A percentile compares a stretch with the other conserved stretches of the same genome.
Evolutionary conservation across 1,140 invertebrate species (phyloP).

Genomic region (Nebria ingens): DNA sequence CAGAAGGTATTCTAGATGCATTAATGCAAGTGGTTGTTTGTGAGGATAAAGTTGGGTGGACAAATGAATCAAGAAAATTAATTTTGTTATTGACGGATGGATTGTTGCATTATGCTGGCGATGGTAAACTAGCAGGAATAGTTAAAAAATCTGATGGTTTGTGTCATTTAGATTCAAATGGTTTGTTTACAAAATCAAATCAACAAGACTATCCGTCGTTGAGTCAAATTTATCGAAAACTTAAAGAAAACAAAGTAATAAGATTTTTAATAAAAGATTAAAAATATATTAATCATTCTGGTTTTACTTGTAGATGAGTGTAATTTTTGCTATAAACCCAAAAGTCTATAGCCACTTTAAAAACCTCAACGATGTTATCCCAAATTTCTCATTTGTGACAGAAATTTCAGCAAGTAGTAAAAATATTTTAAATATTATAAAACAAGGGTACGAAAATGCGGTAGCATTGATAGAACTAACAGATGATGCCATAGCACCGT

Average conservation of each 20-base stretch:
- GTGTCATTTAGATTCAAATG: constrained; percentile 44
- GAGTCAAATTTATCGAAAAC: constrained; percentile 44
- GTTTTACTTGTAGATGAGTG: constrained; percentile 37
- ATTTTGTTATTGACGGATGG: constrained; percentile 36
- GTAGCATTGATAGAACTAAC: constrained; percentile 44
- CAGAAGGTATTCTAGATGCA: constrained; percentile 52
- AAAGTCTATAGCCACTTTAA: constrained; percentile 42
- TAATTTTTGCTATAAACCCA: constrained; percentile 49
- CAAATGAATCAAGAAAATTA: constrained; percentile 30
- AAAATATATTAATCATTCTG: constrained; percentile 10
- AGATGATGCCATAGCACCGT: constrained; percentile 39
- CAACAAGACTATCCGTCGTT: constrained; percentile 52
- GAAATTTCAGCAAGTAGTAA: constrained; percentile 45
- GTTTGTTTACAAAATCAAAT: constrained; percentile 41
- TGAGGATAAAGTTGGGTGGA: constrained; percentile 31
- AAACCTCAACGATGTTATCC: constrained; percentile 38
- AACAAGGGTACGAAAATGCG: constrained; percentile 45
- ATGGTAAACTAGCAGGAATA: constrained; percentile 32
- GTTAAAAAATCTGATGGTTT: constrained; percentile 32
- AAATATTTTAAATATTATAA: constrained; percentile 49
- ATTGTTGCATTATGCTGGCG: constrained; percentile 35
- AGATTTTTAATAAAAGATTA: not conserved
- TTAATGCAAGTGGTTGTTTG: constrained; percentile 44
- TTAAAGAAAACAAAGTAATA: constrained; percentile 42
- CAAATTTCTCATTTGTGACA: constrained; percentile 45